Conservation (phyloP, 2,113 vertebrate genomes). For the Hirundichthys speculiger region DNA sequence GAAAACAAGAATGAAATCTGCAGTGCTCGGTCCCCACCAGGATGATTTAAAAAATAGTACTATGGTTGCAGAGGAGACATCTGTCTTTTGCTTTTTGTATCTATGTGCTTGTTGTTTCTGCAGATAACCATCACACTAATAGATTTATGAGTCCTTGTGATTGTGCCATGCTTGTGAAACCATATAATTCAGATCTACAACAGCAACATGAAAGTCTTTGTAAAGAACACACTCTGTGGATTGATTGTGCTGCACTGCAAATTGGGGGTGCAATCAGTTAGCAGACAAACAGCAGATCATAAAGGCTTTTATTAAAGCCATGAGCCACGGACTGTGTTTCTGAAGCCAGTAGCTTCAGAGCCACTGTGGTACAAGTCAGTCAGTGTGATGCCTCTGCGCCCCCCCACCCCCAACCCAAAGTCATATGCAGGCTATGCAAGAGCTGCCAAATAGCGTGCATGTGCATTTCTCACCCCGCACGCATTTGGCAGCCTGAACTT, state of each 20-base stretch:
- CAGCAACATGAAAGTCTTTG: slow-evolving; percentile 5
- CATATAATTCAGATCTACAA: slow-evolving; percentile 19
- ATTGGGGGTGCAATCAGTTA: slow-evolving; percentile 17
- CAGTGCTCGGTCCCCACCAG: slow-evolving; percentile 9
- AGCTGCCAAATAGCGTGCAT: slow-evolving; percentile 46
- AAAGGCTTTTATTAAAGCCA: slow-evolving; percentile 25
- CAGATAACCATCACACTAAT: slow-evolving; percentile 46
- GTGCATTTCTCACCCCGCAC: slow-evolving; percentile 30
- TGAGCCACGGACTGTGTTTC: slow-evolving; percentile 21
- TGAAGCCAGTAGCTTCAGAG: slow-evolving; percentile 18
- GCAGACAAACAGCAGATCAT: slow-evolving; percentile 26
- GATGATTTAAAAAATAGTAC: slow-evolving; percentile 11
- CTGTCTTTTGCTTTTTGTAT: slow-evolving; percentile 16
- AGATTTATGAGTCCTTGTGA: slow-evolving; percentile 35
- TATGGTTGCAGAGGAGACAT: slow-evolving; percentile 13
- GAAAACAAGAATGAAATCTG: slow-evolving; percentile 44
- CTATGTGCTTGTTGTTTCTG: slow-evolving; percentile 20
- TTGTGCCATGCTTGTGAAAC: slow-evolving; percentile 16
- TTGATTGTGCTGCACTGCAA: slow-evolving; percentile 29
- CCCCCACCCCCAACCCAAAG: background rate
- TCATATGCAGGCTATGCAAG: slow-evolving; percentile 29
- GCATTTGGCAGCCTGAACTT: slow-evolving; percentile 65
- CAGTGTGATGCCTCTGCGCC: slow-evolving; percentile 21
- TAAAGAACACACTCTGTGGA: background rate
- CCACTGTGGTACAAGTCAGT: slow-evolving; percentile 21